Evolutionary conservation across 2,797 vertebrate genomes (phyloP), one percentile per base, ranked within the genome.

Genomic region (Oreonectes daqikongensis): DNA sequence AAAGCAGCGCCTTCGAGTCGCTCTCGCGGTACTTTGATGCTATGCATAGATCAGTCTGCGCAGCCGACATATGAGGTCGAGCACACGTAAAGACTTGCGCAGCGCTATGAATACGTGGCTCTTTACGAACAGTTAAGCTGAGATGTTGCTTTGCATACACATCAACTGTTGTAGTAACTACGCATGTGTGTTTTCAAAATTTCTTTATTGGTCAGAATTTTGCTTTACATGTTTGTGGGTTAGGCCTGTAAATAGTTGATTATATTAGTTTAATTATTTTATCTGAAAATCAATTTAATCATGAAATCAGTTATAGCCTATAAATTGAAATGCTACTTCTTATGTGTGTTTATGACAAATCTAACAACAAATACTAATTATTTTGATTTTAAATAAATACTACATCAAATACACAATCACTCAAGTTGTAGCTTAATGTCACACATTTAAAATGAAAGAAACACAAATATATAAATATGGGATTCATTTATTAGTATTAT

Each of bases 51-150:
- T 6, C 1, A 46, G 15, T 18, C 44, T 46, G 44, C 44, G 44
- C 44, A 46, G 44, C 11, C 5, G 4, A 15, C 15, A 15, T 4
- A 46, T 17, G 48, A 20, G 18, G 48, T 20, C 48, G 20, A 35
- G 32, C 7, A 35, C 1, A 35, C 35, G 35, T 35, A 35, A 20
- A 52, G 50, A 22, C 50, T 3, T 14, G 22, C 11, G 18, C 14
- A 66, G 2, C 3, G 14, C 2, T 17, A 24, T 61, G 68, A 18
- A 40, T 48, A 72, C 55, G 61, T 75, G 61, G 61, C 61, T 66
- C 46, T 52, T 10, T 5, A 14, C 6, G 60, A 52, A 50, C 18
- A 4, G n/a, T 48, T 5, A 14, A 52, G 50, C 52, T 24, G 22
- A 15, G 22, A 55, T 14, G 14, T 57, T 57, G 53, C 26, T 28